Evolutionary conservation across 2,113 vertebrate species (phyloP), one percentile per base, ranked within the genome.

Genomic region (Odobenus rosmarus): DNA sequence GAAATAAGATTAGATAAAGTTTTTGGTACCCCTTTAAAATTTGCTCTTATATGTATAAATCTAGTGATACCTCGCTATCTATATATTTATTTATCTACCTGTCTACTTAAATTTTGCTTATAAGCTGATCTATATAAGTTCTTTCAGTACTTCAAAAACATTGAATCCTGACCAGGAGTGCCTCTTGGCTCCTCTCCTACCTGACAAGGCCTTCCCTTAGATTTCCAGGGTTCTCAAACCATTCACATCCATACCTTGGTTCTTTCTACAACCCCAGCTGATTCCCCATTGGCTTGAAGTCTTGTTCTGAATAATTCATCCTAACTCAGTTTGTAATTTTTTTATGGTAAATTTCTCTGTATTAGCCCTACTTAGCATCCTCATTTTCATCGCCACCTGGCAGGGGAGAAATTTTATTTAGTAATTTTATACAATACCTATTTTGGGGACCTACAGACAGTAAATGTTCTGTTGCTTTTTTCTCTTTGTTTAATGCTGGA

Each of bases 271-370:
- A 36, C 26, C 14, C 16, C 5, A 33, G 28, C 19, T 71, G 49
- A 77, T 85, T 91, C 21, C 11, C 53, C 23, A 92, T 13, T 62
- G 62, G 16, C 36, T 80, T 77, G 49, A 2, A 92, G 14, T 9
- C 83, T 94, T 93, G 39, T 51, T 92, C 24, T 71, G n/a, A 76
- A 67, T 86, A 81, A 89, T 33, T 88, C 57, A 80, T n/a, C 51
- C 39, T 36, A 91, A 46, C 5, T 33, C 23, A 23, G 7, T 57
- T 46, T 96, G 92, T 53, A 51, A 36, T 69, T 57, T 3, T 39
- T 95, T 69, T 23, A 26, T 69, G 53, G 36, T 93, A 86, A 51
- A 91, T 76, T 88, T 81, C 39, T 90, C 31, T 46, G 15, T 53
- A 59, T 26, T 64, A 67, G 12, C 23, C 64, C 62, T 64, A 57